Conservation (phyloP, 2,888 invertebrate species). For the Zeuzera pyrina region DNA sequence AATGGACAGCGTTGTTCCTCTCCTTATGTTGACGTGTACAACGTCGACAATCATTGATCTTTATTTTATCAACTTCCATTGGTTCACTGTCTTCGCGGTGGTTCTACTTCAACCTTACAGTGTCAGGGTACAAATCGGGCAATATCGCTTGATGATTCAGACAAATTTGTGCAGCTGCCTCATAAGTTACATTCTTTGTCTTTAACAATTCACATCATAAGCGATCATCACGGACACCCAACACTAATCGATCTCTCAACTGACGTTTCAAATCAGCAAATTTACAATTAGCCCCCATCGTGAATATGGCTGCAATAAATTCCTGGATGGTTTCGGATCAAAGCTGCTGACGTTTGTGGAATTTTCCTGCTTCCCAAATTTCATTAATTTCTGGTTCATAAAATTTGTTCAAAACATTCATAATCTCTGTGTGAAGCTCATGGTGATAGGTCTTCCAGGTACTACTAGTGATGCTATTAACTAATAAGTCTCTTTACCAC, state of each 20-base stretch:
- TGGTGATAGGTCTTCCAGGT: background rate
- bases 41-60: background rate
- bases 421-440: background rate
- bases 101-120: background rate
- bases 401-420: constrained; percentile 1
- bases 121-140: background rate
- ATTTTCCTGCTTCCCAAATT: background rate
- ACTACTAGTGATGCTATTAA: background rate
- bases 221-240: constrained; percentile 3
- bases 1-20: background rate
- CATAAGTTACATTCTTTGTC: background rate
- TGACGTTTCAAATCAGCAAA: constrained; percentile 3
- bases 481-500: background rate
- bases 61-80: background rate
- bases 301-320: constrained; percentile 1
- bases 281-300: constrained; percentile 2
- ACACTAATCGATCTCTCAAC: constrained; percentile 3
- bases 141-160: background rate
- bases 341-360: constrained; percentile 1
- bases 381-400: constrained; percentile 3
- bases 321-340: constrained; percentile 1
- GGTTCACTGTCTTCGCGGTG: background rate
- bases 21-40: background rate
- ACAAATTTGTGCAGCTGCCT: background rate
- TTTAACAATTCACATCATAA: background rate